A percentile compares a stretch with the other conserved stretches of the same genome.
phyloP scores from a whole-genome alignment of 2,888 invertebrate species.

The Dryococelus australis region DNA sequence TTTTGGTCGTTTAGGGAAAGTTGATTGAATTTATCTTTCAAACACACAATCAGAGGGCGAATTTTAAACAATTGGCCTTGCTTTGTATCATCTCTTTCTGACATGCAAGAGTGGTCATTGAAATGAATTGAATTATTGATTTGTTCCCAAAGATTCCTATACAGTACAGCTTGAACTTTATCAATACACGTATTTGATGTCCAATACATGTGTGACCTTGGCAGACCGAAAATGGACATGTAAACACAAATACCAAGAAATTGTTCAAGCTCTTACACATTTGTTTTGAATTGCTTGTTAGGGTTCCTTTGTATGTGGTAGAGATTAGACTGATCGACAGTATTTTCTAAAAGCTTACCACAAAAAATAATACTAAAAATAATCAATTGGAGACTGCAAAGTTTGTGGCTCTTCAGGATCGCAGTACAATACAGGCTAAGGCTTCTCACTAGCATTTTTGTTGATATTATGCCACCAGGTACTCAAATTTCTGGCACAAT shows the following conservation, averaged over 20 bases:
- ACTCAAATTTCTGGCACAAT: not conserved
- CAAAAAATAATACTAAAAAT: not conserved
- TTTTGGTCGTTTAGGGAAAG: not conserved
- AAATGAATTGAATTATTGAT: not conserved
- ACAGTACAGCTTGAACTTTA: too few relatives aligned
- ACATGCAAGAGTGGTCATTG: not conserved
- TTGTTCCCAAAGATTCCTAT: not conserved
- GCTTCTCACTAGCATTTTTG: not conserved
- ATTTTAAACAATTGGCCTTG: not conserved
- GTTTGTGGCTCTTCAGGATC: not conserved
- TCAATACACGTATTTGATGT: too few relatives aligned
- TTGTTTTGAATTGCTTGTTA: not conserved
- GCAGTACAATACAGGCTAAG: not conserved
- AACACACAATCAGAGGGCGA: not conserved
- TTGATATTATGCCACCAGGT: not conserved
- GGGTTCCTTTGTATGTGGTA: not conserved
- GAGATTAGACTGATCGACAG: not conserved
- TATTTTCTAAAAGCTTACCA: not conserved
- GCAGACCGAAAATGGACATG: too few relatives aligned
- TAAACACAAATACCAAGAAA: too few relatives aligned
- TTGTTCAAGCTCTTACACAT: too few relatives aligned
- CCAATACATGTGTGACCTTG: too few relatives aligned
- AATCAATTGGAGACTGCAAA: conserved; percentile 18
- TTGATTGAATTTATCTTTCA: not conserved
- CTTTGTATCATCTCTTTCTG: not conserved